Evolutionary conservation across 2,113 vertebrate species (phyloP).

Genomic region (Recurvirostra avosetta): DNA sequence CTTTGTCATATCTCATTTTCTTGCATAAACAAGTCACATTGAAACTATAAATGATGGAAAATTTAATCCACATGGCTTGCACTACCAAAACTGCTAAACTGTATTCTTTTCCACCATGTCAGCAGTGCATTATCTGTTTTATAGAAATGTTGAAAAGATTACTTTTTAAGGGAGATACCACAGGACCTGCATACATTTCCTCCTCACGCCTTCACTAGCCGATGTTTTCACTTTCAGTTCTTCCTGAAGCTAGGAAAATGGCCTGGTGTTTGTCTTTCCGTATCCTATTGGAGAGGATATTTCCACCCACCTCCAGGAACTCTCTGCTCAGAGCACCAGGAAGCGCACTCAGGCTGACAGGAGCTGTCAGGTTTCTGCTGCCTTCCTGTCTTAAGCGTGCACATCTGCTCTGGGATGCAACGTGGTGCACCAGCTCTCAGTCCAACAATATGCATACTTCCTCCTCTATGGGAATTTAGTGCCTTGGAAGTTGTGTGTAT

Average conservation of each 20-base stretch:
- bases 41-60: slow-evolving; percentile 76
- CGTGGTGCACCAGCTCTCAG: fast-evolving
- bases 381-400: background rate
- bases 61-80: slow-evolving; percentile 69
- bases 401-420: background rate
- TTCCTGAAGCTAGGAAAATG: background rate
- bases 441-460: background rate
- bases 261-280: background rate
- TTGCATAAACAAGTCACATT: slow-evolving; percentile 71
- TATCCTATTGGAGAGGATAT: background rate
- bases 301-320: background rate
- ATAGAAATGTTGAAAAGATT: slow-evolving; percentile 57
- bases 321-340: background rate
- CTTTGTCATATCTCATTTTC: slow-evolving; percentile 70
- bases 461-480: background rate
- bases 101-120: slow-evolving; percentile 69
- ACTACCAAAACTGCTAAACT: slow-evolving; percentile 69
- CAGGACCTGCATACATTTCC: background rate
- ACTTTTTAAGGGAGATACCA: slow-evolving; percentile 53
- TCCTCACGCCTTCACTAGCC: background rate
- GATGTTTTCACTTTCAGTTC: slow-evolving; percentile 10
- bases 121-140: slow-evolving; percentile 55
- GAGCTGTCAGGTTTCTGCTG: background rate
- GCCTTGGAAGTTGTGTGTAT: background rate
- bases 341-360: background rate